A percentile compares a stretch with the other conserved stretches of the same genome.
phyloP scores from a whole-genome alignment of 1,140 invertebrate genomes.

The Conus betulinus region DNA sequence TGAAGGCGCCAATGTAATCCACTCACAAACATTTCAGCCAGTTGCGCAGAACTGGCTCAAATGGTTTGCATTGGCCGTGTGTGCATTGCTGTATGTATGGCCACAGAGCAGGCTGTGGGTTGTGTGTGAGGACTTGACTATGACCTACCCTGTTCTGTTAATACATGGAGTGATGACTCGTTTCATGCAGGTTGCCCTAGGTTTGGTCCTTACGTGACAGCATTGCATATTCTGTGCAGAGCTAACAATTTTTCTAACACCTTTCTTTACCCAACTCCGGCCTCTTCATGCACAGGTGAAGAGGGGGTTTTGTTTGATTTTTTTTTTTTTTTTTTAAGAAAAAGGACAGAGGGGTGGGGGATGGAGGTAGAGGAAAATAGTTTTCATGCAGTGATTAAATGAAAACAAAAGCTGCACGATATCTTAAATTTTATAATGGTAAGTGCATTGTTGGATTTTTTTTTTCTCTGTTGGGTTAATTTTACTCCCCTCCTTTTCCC shows the following conservation, averaged over 20 bases:
- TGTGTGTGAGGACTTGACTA: background rate
- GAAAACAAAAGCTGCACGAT: too few relatives aligned
- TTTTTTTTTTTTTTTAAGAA: background rate
- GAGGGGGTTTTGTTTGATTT: background rate
- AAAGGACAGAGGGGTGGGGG: too few relatives aligned
- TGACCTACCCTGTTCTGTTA: background rate
- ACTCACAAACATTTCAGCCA: background rate
- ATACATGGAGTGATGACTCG: background rate
- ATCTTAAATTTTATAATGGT: background rate
- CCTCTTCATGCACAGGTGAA: too few relatives aligned
- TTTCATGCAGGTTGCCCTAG: background rate
- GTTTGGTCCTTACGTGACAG: background rate
- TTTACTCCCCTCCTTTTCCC: background rate
- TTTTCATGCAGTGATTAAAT: too few relatives aligned
- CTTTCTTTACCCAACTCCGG: too few relatives aligned
- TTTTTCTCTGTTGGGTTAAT: too few relatives aligned
- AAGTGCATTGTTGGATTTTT: background rate
- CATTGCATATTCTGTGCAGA: constrained; percentile 7
- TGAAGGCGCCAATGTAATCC: background rate
- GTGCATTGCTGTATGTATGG: background rate
- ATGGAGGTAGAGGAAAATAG: too few relatives aligned
- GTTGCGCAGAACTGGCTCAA: background rate
- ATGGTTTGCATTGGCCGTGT: background rate
- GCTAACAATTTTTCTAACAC: too few relatives aligned
- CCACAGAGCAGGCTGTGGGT: background rate